phyloP scores from a whole-genome alignment of 2,797 vertebrate genomes.

The Cichlasoma orientale region DNA sequence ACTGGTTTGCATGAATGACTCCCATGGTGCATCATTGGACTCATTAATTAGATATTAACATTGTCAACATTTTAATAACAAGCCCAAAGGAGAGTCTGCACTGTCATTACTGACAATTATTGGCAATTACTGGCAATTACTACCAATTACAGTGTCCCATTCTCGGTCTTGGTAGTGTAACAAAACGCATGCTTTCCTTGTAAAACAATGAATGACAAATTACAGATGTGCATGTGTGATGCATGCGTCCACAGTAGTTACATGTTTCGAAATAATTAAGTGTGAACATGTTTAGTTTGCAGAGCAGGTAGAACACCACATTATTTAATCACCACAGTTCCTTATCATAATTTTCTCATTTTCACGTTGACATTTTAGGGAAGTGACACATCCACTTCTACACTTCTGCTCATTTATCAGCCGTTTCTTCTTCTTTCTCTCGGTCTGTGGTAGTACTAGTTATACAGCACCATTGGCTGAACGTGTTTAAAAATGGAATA shows the following conservation, averaged over 20 bases:
- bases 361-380: slow-evolving; percentile 53
- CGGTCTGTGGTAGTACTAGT: slow-evolving; percentile 13
- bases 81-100: slow-evolving; percentile 25
- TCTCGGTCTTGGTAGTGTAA: slow-evolving; percentile 18
- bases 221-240: neutral
- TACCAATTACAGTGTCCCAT: slow-evolving; percentile 24
- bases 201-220: slow-evolving; percentile 4
- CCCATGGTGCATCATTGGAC: neutral
- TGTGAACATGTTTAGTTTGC: slow-evolving; percentile 23
- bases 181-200: slow-evolving; percentile 1
- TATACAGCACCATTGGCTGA: slow-evolving; percentile 59
- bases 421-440: slow-evolving; percentile 22
- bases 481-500: slow-evolving; percentile 66
- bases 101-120: slow-evolving; percentile 46
- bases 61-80: slow-evolving; percentile 38
- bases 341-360: slow-evolving; percentile 33
- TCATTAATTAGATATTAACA: slow-evolving; percentile 39
- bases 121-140: slow-evolving; percentile 43
- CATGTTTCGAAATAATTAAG: slow-evolving; percentile 11
- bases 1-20: slow-evolving; percentile 14
- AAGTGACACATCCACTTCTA: slow-evolving; percentile 43
- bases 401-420: slow-evolving; percentile 44
- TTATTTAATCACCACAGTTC: slow-evolving; percentile 40
- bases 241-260: neutral
- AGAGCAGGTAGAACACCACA: slow-evolving; percentile 16